Conservation (phyloP, 2,113 vertebrate genomes). For the Anas platyrhynchos region DNA sequence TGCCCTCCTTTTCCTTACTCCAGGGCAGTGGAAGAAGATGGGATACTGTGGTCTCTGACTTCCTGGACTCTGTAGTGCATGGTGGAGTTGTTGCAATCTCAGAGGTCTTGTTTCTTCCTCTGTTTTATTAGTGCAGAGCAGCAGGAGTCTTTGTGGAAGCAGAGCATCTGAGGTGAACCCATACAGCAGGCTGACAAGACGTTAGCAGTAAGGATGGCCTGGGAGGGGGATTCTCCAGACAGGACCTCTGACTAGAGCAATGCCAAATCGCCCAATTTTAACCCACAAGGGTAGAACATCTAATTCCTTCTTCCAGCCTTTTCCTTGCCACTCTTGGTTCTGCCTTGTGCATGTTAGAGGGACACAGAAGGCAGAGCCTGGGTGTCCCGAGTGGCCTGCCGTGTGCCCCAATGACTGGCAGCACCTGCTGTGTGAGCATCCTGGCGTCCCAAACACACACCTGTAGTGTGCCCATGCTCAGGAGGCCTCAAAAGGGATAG, state of each 20-base stretch:
- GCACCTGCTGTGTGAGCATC: not conserved
- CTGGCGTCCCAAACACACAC: not conserved
- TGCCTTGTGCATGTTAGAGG: not conserved
- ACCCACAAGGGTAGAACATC: not conserved
- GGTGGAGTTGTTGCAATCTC: not conserved
- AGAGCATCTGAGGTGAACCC: not conserved
- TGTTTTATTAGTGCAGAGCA: not conserved
- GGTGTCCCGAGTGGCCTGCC: accelerated
- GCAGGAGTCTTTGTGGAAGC: not conserved
- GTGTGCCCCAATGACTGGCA: accelerated
- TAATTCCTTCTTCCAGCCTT: not conserved
- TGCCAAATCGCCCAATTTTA: not conserved
- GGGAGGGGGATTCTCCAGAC: not conserved
- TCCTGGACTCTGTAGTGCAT: not conserved
- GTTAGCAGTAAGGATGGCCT: not conserved
- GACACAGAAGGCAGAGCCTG: no score
- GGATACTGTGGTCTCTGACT: not conserved
- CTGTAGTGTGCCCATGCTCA: not conserved
- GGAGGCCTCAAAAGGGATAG: not conserved
- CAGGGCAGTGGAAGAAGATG: not conserved
- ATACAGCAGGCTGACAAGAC: not conserved
- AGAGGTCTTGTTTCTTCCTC: not conserved
- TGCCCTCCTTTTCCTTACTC: not conserved
- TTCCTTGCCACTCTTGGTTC: not conserved
- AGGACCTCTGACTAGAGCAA: not conserved